These are phyloP conservation scores for Pollicipes pollicipes DNA, from an alignment of 1,140 invertebrate species.

Conservation along the genomic window DNA sequence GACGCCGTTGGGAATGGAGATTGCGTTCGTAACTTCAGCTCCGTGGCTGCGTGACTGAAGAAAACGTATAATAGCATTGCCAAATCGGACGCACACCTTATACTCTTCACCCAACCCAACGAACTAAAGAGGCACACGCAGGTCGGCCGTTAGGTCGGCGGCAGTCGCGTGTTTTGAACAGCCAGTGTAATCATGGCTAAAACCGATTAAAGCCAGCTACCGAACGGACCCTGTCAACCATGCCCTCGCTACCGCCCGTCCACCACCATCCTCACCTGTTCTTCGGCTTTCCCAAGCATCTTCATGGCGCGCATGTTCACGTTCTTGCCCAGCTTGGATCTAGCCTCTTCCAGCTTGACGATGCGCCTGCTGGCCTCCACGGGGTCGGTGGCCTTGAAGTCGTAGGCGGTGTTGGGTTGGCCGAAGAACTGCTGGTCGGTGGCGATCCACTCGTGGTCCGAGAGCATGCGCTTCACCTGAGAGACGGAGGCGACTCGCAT, in stretches of 20 bases:
- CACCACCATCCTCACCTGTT: conserved; percentile 51
- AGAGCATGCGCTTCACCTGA: conserved; percentile 33
- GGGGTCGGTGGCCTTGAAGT: conserved; percentile 37
- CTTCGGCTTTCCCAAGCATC: conserved; percentile 66
- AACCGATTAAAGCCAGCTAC: too few relatives aligned
- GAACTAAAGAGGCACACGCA: too few relatives aligned
- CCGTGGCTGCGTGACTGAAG: too few relatives aligned
- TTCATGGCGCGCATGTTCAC: conserved; percentile 74
- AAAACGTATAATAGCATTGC: too few relatives aligned
- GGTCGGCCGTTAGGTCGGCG: too few relatives aligned
- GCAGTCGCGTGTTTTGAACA: too few relatives aligned
- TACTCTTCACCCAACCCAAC: too few relatives aligned
- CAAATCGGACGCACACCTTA: too few relatives aligned
- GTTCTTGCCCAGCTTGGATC: conserved; percentile 52
- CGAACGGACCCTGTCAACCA: too few relatives aligned
- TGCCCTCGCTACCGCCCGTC: too few relatives aligned
- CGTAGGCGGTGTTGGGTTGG: conserved; percentile 38
- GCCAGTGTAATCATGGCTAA: too few relatives aligned
- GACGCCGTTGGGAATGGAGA: conserved; percentile 10
- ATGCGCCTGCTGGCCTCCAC: conserved; percentile 36
- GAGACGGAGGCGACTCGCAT: conserved; percentile 9
- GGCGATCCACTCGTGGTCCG: conserved; percentile 54
- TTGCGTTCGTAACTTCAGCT: too few relatives aligned
- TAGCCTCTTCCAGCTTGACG: conserved; percentile 43
- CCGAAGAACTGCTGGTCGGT: conserved; percentile 63